These are phyloP conservation scores for Embidobia sp. DNA, from an alignment of 2,888 invertebrate genomes.

Conservation along the genomic window DNA sequence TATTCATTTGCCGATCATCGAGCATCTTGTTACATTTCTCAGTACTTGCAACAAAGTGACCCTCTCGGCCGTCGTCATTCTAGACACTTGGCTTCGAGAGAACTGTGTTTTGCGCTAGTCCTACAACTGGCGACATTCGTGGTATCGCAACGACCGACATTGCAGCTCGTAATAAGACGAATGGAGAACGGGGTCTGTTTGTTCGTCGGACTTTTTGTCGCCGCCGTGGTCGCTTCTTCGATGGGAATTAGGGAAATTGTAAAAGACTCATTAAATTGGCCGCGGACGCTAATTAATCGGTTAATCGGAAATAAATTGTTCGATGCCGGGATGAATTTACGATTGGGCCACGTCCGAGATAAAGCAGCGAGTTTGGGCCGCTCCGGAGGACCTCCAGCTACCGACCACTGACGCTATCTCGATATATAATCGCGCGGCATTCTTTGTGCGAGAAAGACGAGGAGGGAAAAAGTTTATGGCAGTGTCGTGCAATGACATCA, in stretches of 20 bases:
- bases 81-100: conserved; percentile 35
- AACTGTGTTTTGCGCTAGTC: conserved; percentile 34
- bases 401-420: conserved; percentile 69
- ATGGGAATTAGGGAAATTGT: conserved; percentile 13
- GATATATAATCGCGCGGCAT: conserved; percentile 75
- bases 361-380: conserved; percentile 26
- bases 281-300: conserved; percentile 35
- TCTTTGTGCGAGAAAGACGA: conserved; percentile 69
- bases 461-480: conserved; percentile 72
- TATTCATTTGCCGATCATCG: conserved; percentile 55
- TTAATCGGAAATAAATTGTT: conserved; percentile 42
- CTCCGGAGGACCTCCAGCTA: conserved; percentile 58
- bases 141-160: too few relatives aligned
- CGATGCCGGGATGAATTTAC: conserved; percentile 40
- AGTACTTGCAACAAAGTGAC: conserved; percentile 49
- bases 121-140: conserved; percentile 39
- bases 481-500: conserved; percentile 77
- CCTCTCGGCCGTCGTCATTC: conserved; percentile 43
- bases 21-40: conserved; percentile 55
- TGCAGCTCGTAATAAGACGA: conserved; percentile 21
- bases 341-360: conserved; percentile 24
- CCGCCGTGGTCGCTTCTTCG: background rate
- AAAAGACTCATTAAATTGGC: conserved; percentile 1
- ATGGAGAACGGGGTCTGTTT: too few relatives aligned
- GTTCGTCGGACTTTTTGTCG: too few relatives aligned